Base-by-base conservation (phyloP, 1,140 invertebrate genomes). In the Onthophagus taurus region DNA sequence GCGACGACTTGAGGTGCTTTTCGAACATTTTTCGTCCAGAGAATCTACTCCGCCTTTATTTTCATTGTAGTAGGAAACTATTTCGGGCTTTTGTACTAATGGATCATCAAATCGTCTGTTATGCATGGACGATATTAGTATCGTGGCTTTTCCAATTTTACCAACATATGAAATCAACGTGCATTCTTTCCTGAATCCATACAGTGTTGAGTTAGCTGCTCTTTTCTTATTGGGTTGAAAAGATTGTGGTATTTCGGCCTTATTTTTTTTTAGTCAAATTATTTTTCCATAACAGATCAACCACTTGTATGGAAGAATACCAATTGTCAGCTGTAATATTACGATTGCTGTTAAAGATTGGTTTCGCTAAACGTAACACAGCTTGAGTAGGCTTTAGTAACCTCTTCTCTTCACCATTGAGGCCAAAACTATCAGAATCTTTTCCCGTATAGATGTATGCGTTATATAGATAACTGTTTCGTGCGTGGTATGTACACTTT, bases 401-500 rank as follows among this genome's bases (percentile, higher is more conserved):
- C 39, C 49, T 50, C 51, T 49, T 50, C 43, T 59, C 44, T 36
- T 53, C 38, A 13, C 29, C 44, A 13, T 43, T 47, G 23, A 58
- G 37, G 9, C 42, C 41, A 18, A 26, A 16, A 18, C 58, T 53
- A 49, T 55, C 55, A 20, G 49, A 57, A 17, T 45, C 45, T 57
- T 64, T 65, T 29, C 61, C 62, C 6, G 49, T 30, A 42, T 65
- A 65, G 8, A 59, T 49, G 30, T 58, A 53, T 4, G 47, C 53
- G 52, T 58, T 54, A 7, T 54, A 42, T 24, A 62, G 39, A 42
- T 66, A 65, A 12, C 51, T 53, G 8, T 53, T 57, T 36, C 21
- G 17, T 12, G 57, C 52, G 49, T 67, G 67, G 65, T 33, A 72
- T 70, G 45, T 70, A 71, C 45, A 66, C 58, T 18, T 54, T 49